Evolutionary conservation across 2,797 vertebrate species (phyloP), one percentile per base, ranked within the genome.

Genomic region (Clamator glandarius): DNA sequence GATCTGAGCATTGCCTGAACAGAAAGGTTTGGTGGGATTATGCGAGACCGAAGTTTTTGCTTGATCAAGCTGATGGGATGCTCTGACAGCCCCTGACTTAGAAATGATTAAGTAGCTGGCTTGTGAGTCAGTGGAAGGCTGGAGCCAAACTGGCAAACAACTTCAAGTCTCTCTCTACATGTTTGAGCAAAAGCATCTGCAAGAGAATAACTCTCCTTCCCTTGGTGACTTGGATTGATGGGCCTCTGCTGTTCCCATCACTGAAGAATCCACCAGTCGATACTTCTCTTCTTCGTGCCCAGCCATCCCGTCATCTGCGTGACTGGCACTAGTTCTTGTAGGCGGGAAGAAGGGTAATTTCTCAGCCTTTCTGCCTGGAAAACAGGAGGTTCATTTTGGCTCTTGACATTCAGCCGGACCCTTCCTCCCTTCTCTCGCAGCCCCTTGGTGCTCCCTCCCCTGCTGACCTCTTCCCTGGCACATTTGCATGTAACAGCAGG

Each of bases 281-380:
- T 90, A 59, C 42, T 52, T 57, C 64, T 17, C 87, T 74, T 29
- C 68, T 78, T 29, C 42, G 62, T 69, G 73, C 64, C 84, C 79
- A 62, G 87, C 84, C 46, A 23, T 80, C 91, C 87, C 87, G 35
- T 62, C 84, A 24, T 48, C 87, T 51, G 54, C 1, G 16, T 41
- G 44, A 23, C 52, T 91, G 87, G 94, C 82, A 77, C 57, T 44
- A 24, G 50, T 52, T 76, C 89, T 20, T 19, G 29, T 3, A 67
- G 44, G 24, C 85, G 54, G 50, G 58, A 88, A 57, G 52, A 35
- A 48, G 23, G 54, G 31, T 46, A 3, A 57, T 73, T 89, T 58
- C 89, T 88, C 89, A 87, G 58, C 50, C n/a, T 28, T 61, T 83
- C 84, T 83, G 79, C 64, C 78, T 64, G 87, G 75, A 77, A 92